Evolutionary conservation across 2,113 vertebrate species (phyloP), one percentile per base, ranked within the genome.

Genomic region (Pyrgilauda ruficollis): DNA sequence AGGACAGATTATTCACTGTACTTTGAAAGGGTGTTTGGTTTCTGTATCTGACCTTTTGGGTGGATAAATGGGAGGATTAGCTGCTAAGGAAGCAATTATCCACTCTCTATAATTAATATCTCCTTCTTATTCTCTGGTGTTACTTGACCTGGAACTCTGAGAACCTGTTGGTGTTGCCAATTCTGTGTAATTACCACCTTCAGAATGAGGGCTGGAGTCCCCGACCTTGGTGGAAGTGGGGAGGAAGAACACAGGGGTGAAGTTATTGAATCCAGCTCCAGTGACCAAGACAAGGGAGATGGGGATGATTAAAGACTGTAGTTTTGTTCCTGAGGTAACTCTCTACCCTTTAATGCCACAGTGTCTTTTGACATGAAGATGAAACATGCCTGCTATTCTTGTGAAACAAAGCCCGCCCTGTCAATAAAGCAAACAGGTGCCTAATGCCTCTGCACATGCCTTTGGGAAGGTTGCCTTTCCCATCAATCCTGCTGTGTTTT

Each of bases 81-180:
- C 96, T 93, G 87, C 90, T 95, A 89, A 97, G 96, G 96, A 97
- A 97, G 95, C 94, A 97, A 97, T 97, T 97, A 96, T 85, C 80
- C 93, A 84, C 63, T 96, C 94, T 96, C 87, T 92, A 88, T 96
- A 97, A 97, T 96, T 96, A 96, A 96, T 96, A 96, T 97, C 92
- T 96, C 69, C 76, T 93, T 66, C 84, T 96, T 95, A 95, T 93
- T 96, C 91, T 94, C 85, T 96, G 88, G 43, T 95, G 87, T 92
- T 87, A 87, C 58, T 93, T 96, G 95, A 96, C 93, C 95, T 96
- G 96, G 89, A 94, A 84, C 87, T 79, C 64, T 44, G 55, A 88
- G 89, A 94, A 81, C 43, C 35, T 81, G 75, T 92, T 92, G 83
- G 35, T 73, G 70, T 94, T 96, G 83, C 93, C 92, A 95, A 89